Evolutionary conservation across 2,797 vertebrate genomes (phyloP).

Genomic region (Sphaeramia orbicularis): DNA sequence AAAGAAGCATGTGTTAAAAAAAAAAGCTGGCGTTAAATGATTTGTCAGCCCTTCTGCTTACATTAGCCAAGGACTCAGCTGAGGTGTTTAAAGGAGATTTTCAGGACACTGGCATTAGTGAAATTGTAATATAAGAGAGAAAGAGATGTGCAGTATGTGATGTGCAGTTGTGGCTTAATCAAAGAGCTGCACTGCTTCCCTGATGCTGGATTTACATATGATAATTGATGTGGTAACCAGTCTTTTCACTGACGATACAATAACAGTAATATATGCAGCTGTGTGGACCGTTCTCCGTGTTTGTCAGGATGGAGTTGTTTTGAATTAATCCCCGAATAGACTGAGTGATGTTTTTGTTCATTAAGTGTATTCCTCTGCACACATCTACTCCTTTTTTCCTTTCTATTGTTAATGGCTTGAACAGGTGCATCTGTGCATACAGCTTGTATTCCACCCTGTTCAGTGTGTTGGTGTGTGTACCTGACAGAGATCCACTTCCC

Average conservation of each 20-base stretch:
- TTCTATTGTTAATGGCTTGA: conserved; percentile 66
- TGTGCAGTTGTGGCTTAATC: conserved; percentile 66
- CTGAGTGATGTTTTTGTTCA: conserved; percentile 61
- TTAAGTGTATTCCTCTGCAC: conserved; percentile 27
- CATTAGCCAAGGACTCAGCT: conserved; percentile 41
- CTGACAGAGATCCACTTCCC: conserved; percentile 85
- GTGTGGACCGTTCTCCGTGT: conserved; percentile 41
- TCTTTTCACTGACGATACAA: conserved; percentile 67
- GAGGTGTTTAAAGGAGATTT: conserved; percentile 57
- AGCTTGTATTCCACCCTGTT: conserved; percentile 36
- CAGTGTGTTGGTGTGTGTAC: conserved; percentile 55
- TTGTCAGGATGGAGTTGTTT: conserved; percentile 45
- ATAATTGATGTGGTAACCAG: conserved; percentile 75
- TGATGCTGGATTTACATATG: conserved; percentile 77
- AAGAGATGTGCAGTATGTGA: conserved; percentile 42
- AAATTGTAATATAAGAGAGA: conserved; percentile 42
- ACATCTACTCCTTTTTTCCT: conserved; percentile 50
- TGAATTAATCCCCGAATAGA: conserved; percentile 39
- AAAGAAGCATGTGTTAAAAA: neutral
- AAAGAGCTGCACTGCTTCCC: conserved; percentile 57
- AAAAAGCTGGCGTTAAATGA: conserved; percentile 33
- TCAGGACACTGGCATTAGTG: conserved; percentile 52
- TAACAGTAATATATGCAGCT: conserved; percentile 58
- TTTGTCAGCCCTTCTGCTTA: conserved; percentile 49
- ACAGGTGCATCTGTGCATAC: conserved; percentile 60